Percentiles rank a stretch among this genome's conserved stretches.
Evolutionary conservation across 2,113 vertebrate species (phyloP).

Genomic region (Rutilus rutilus): DNA sequence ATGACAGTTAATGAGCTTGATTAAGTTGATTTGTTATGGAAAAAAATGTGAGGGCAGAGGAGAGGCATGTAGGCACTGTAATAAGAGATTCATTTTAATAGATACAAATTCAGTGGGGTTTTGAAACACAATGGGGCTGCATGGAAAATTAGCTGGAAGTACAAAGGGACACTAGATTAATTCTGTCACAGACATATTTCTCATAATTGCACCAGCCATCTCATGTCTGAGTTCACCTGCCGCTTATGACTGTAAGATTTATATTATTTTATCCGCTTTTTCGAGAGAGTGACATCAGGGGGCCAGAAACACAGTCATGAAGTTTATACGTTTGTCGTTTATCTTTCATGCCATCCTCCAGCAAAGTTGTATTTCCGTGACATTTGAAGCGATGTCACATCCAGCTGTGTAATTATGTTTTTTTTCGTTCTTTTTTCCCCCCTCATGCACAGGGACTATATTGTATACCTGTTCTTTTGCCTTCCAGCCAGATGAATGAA

Average conservation of each 20-base stretch:
- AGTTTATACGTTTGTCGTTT: conserved; percentile 52
- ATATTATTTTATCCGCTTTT: conserved; percentile 11
- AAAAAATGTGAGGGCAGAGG: conserved; percentile 75
- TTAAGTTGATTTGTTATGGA: conserved; percentile 78
- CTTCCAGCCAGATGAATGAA: conserved; percentile 4
- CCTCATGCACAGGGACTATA: conserved; percentile 5
- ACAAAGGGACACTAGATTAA: conserved; percentile 77
- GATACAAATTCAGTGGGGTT: conserved; percentile 76
- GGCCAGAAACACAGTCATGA: conserved; percentile 18
- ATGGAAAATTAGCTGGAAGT: conserved; percentile 69
- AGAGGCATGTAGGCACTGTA: conserved; percentile 69
- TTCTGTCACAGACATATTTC: conserved; percentile 75
- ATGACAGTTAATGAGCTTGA: conserved; percentile 79
- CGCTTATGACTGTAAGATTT: conserved; percentile 50
- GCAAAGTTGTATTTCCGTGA: conserved; percentile 42
- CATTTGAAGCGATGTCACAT: conserved; percentile 47
- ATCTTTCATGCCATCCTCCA: conserved; percentile 37
- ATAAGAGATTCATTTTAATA: conserved; percentile 79
- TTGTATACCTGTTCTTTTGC: conserved; percentile 37
- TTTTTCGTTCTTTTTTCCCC: too few species aligned
- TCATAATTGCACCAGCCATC: conserved; percentile 78
- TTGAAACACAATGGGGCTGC: conserved; percentile 75
- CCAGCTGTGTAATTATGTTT: conserved; percentile 32
- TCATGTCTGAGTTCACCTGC: conserved; percentile 71
- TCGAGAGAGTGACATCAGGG: conserved; percentile 29